Percentiles rank a stretch among this genome's conserved stretches.
Evolutionary conservation across 2,113 vertebrate species (phyloP).

Genomic region (Nothocercus julius): DNA sequence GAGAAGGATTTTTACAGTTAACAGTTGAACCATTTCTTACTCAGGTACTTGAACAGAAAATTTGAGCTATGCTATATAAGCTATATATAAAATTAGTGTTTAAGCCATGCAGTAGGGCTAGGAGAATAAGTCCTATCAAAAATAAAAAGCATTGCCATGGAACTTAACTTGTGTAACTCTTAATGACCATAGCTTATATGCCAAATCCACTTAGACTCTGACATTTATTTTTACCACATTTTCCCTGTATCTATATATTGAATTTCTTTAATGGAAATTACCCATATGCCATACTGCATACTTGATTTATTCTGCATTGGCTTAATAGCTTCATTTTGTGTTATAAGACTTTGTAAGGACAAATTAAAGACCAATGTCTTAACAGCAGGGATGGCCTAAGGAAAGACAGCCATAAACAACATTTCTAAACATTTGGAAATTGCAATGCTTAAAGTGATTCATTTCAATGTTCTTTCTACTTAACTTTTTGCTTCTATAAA

Average conservation of each 20-base stretch:
- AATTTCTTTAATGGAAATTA: constrained; percentile 57
- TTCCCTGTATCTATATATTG: constrained; percentile 51
- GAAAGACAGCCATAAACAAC: constrained; percentile 28
- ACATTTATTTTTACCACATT: constrained; percentile 43
- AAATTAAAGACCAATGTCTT: constrained; percentile 46
- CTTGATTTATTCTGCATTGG: constrained; percentile 68
- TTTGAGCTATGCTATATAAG: background rate
- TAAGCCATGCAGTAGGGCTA: background rate
- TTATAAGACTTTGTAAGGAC: constrained; percentile 16
- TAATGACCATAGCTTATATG: background rate
- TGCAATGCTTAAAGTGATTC: constrained; percentile 8
- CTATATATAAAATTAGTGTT: background rate
- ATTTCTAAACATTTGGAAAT: constrained; percentile 33
- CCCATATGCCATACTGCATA: background rate
- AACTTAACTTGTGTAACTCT: background rate
- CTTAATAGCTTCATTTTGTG: constrained; percentile 52
- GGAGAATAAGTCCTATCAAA: background rate
- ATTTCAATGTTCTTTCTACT: background rate
- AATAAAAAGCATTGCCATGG: background rate
- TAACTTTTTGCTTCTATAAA: background rate
- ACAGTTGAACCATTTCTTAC: background rate
- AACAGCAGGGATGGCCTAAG: background rate
- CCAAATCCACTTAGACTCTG: background rate
- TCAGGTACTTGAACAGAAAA: background rate
- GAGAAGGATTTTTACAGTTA: background rate